Base-by-base conservation (phyloP, 2,797 vertebrate species). In the Chelon labrosus region DNA sequence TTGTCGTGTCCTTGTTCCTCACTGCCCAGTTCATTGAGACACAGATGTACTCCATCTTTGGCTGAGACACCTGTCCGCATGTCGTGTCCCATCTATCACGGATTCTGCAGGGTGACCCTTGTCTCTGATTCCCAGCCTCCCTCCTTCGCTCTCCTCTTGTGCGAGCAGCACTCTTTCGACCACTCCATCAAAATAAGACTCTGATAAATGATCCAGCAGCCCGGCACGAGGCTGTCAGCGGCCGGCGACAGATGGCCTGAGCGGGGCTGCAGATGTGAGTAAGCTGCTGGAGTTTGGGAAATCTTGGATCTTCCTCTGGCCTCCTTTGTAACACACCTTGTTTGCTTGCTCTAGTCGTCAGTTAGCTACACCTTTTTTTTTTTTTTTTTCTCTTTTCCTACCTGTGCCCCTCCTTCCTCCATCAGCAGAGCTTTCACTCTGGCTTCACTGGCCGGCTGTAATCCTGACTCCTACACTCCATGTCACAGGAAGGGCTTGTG, bases 401-500 rank as follows among this genome's bases (percentile, higher is more conserved):
- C 85, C 84, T 88, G 81, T 31, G 80, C 81, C 79, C 81, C 73
- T 70, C 80, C 76, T 70, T 56, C 73, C 60, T 47, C 66, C 81
- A 46, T 82, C 85, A 66, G 74, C 79, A 72, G 69, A 68, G 82
- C 81, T 77, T 59, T 75, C 61, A 73, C 80, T 81, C 79, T 64
- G 72, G 61, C 90, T 88, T 83, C 86, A 64, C 83, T 79, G 84
- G 73, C 85, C 73, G 55, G 79, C 88, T 91, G 89, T 95, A 95
- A 95, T 94, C 94, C 92, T n/a, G 88, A 88, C 80, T 92, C 86
- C 90, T 86, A 77, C 92, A 80, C 91, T 90, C 82, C 75, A 65
- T 92, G 90, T 94, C 91, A 94, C 89, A 90, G 91, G 84, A 92
- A 85, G 88, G 87, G 93, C 90, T 94, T 95, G 91, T 94, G 94